Conservation (phyloP, 1,140 invertebrate species). For the Tetranychus cinnabarinus region DNA sequence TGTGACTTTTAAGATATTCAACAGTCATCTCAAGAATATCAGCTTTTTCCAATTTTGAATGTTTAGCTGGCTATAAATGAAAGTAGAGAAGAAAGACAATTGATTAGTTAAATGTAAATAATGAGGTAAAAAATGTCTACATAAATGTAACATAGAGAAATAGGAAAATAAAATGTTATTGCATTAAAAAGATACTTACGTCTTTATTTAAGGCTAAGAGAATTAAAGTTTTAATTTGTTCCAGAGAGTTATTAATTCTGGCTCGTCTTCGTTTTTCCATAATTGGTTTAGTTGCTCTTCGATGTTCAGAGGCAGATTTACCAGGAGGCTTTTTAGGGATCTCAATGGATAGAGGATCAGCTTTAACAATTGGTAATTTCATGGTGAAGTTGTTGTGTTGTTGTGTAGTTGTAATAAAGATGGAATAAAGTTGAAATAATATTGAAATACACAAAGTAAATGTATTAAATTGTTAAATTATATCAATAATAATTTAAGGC, state of each 20-base stretch:
- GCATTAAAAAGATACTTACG: constrained; percentile 7
- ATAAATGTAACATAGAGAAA: background rate
- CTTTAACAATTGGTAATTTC: background rate
- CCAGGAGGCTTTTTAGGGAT: constrained; percentile 1
- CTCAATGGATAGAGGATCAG: background rate
- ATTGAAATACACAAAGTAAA: background rate
- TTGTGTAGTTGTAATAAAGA: background rate
- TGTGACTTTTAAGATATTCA: constrained; percentile 38
- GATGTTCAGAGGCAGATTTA: constrained; percentile 4
- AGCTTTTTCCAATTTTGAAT: constrained; percentile 72
- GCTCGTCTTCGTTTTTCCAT: constrained; percentile 82
- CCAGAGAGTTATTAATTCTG: constrained; percentile 76
- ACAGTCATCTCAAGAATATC: constrained; percentile 88
- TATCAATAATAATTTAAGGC: background rate
- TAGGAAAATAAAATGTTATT: background rate
- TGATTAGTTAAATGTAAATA: background rate
- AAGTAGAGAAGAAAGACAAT: background rate
- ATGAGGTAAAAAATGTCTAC: background rate
- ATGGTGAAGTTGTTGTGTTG: background rate
- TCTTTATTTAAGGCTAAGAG: constrained; percentile 36
- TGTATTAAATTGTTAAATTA: background rate
- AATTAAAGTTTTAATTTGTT: constrained; percentile 62
- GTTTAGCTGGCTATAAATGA: constrained; percentile 1
- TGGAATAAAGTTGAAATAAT: background rate
- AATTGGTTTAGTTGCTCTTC: constrained; percentile 32